A percentile compares a stretch with the other conserved stretches of the same genome.
Evolutionary conservation across 2,113 vertebrate species (phyloP).

Genomic region (Onychorhynchus coronatus): DNA sequence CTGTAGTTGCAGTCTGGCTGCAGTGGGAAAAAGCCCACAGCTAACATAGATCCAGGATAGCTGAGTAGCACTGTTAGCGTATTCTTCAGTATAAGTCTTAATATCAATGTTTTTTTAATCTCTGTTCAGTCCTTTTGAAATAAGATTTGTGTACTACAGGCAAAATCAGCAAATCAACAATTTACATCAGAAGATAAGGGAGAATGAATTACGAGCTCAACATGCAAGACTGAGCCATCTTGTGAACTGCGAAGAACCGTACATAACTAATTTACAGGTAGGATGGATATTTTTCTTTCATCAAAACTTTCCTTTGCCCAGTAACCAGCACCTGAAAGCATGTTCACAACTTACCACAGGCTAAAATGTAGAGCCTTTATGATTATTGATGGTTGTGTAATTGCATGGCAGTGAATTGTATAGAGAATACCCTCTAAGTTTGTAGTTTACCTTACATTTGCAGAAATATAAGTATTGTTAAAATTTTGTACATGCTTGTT

Average conservation of each 20-base stretch:
- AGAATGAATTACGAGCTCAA: conserved; percentile 87
- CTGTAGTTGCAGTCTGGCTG: background rate
- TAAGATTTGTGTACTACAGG: conserved; percentile 73
- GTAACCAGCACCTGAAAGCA: background rate
- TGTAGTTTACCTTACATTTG: background rate
- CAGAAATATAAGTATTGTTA: background rate
- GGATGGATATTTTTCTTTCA: background rate
- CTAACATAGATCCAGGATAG: background rate
- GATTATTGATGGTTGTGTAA: background rate
- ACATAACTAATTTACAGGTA: conserved; percentile 81
- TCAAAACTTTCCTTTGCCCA: background rate
- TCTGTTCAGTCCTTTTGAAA: background rate
- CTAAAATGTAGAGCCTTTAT: background rate
- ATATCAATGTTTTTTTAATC: background rate
- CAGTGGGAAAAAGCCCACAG: background rate
- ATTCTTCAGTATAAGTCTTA: background rate
- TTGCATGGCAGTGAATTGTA: background rate
- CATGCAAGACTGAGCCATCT: conserved; percentile 84
- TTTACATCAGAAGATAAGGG: conserved; percentile 88
- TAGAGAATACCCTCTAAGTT: background rate
- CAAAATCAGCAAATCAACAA: conserved; percentile 93
- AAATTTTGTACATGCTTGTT: background rate
- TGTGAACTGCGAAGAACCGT: conserved; percentile 78
- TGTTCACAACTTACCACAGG: background rate
- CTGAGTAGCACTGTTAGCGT: background rate